These are phyloP conservation scores for Plutomurus gul DNA, from an alignment of 1,140 invertebrate species.

Conservation along the genomic window DNA sequence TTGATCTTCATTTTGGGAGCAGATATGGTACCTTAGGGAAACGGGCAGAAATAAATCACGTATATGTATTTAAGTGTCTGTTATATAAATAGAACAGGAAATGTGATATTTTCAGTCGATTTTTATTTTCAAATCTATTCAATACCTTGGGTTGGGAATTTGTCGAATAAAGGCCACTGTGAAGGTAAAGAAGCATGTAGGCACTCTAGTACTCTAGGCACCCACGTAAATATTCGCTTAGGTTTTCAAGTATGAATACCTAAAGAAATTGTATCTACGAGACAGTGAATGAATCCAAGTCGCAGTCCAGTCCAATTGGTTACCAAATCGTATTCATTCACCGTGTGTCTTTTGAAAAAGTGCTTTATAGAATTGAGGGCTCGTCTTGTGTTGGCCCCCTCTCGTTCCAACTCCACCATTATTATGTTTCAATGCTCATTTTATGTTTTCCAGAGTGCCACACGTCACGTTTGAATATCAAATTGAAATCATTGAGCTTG, in stretches of 20 bases:
- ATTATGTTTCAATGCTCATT: not conserved
- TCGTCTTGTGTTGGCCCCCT: not conserved
- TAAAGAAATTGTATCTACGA: too few species aligned
- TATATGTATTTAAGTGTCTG: not conserved
- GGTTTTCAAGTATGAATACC: too few species aligned
- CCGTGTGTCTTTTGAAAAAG: not conserved
- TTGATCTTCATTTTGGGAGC: too few species aligned
- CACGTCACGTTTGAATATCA: not conserved
- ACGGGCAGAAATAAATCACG: too few species aligned
- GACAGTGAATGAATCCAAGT: too few species aligned
- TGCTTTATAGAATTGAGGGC: not conserved
- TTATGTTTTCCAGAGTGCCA: not conserved
- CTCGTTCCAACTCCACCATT: not conserved
- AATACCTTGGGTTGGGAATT: not conserved
- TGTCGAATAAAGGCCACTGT: not conserved
- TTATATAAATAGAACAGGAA: not conserved
- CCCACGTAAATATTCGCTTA: too few species aligned
- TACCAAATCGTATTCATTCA: too few species aligned
- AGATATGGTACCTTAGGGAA: too few species aligned
- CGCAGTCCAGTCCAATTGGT: too few species aligned
- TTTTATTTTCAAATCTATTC: not conserved
- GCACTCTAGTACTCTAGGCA: too few species aligned
- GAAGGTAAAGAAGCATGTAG: not conserved
- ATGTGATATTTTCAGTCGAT: not conserved
- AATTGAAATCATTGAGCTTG: too few species aligned